phyloP scores from a whole-genome alignment of 2,888 invertebrate species.

The Theodoxus fluviatilis region DNA sequence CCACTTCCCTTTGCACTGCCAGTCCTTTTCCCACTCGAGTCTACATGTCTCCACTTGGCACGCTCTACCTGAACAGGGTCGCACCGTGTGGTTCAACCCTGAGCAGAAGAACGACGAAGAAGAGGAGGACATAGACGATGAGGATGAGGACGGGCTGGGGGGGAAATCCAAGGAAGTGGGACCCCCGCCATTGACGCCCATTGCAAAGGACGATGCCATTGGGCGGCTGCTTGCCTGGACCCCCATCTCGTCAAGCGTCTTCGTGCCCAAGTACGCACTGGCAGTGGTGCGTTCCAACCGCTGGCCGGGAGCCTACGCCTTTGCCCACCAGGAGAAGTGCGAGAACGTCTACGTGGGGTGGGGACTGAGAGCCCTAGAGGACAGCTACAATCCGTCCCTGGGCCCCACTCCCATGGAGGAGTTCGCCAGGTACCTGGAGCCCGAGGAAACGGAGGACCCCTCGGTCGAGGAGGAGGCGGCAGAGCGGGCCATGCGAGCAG shows the following conservation, averaged over 20 bases:
- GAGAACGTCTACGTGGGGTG: slow-evolving; percentile 49
- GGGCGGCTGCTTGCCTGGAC: slow-evolving; percentile 76
- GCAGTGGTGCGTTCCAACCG: slow-evolving; percentile 76
- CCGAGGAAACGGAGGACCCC: slow-evolving; percentile 48
- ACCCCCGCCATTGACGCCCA: slow-evolving; percentile 73
- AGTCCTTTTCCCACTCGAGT: no score
- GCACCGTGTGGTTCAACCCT: slow-evolving; percentile 72
- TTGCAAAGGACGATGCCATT: slow-evolving; percentile 72
- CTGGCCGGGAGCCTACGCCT: slow-evolving; percentile 84
- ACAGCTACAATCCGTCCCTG: slow-evolving; percentile 41
- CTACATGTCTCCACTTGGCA: no score
- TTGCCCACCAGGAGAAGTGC: slow-evolving; percentile 66
- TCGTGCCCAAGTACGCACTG: slow-evolving; percentile 73
- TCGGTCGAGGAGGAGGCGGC: slow-evolving; percentile 51
- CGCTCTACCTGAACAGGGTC: no score
- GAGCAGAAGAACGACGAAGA: slow-evolving; percentile 63
- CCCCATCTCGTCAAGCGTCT: slow-evolving; percentile 69
- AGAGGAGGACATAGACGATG: slow-evolving; percentile 70
- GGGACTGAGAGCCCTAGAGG: slow-evolving; percentile 42
- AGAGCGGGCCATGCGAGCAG: slow-evolving; percentile 41
- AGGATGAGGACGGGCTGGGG: slow-evolving; percentile 65
- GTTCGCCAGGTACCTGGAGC: slow-evolving; percentile 50
- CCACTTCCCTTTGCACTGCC: no score
- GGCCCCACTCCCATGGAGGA: slow-evolving; percentile 40
- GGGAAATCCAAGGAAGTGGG: slow-evolving; percentile 72